These are phyloP conservation scores for Sinosuthora webbiana DNA, from an alignment of 2,113 vertebrate genomes.

Conservation along the genomic window DNA sequence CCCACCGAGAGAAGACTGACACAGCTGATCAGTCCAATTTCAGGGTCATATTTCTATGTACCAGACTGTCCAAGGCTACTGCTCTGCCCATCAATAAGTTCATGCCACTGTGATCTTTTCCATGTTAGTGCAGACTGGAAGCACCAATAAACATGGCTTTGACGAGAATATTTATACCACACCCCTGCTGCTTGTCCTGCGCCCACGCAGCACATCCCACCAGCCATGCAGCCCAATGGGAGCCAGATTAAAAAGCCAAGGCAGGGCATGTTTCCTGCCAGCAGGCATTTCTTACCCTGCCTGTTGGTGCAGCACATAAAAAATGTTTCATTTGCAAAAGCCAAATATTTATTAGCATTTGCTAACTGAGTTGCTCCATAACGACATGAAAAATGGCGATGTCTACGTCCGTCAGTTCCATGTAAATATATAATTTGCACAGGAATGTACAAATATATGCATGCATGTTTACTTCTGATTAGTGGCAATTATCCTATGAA, in stretches of 20 bases:
- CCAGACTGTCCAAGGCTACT: not conserved
- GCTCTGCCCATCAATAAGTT: not conserved
- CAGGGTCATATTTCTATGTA: not conserved
- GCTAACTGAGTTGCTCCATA: not conserved
- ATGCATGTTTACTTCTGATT: constrained; percentile 59
- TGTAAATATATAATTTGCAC: constrained; percentile 63
- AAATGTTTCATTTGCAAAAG: not conserved
- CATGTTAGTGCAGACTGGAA: not conserved
- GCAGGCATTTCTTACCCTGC: not conserved
- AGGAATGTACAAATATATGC: constrained; percentile 29
- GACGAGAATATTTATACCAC: not conserved
- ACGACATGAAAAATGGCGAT: constrained; percentile 32
- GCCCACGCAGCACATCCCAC: not conserved
- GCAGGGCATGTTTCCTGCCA: not conserved
- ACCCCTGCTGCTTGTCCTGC: not conserved
- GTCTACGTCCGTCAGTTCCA: constrained; percentile 32
- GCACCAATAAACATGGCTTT: not conserved
- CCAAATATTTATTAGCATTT: constrained; percentile 41
- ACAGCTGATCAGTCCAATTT: not conserved
- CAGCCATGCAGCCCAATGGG: accelerated
- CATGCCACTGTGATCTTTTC: not conserved
- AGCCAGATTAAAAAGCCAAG: not conserved
- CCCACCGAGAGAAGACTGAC: not conserved
- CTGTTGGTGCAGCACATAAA: not conserved
- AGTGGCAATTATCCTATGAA: constrained; percentile 51